Base-by-base conservation (phyloP, 2,797 vertebrate genomes). In the Micrastur ruficollis region DNA sequence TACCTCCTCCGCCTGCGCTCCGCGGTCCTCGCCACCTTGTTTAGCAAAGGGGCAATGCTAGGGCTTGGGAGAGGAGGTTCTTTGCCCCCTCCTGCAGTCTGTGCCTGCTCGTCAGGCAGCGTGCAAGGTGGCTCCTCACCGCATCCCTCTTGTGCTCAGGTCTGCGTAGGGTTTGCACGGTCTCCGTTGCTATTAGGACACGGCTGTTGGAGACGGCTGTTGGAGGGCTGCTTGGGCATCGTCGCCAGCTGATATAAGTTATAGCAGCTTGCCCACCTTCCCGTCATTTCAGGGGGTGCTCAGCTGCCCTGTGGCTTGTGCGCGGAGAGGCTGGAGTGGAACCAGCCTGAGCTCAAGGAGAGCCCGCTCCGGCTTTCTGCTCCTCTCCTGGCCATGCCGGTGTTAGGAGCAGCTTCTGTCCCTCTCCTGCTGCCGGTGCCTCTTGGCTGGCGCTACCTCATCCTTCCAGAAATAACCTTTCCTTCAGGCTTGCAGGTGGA, bases 401-500 rank as follows among this genome's bases (percentile, higher is more conserved):
- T 20, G 8, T 40, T 42, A 10, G 22, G 44, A 67, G 62, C 44
- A 65, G 32, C 63, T 40, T 31, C 71, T 3, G 4, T 36, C 26
- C 29, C 29, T 73, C 12, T 21, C 7, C 34, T 17, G 1, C 36
- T 75, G 36, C 42, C 3, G 6, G 17, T 31, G 56, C 27, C 44
- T 52, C 70, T 76, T 0, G 0, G 56, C 49, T 86, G 23, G 1
- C 0, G 0, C 42, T 76, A 34, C 25, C 7, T 4, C 6, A 1
- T 63, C 14, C 58, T 50, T 38, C 55, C 40, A 49, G 31, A 47
- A 89, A 47, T 9, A 18, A 16, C 29, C 29, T 81, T 67, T 6
- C 46, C 56, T 44, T 52, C 27, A 40, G 61, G 21, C 21, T 5
- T 27, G 31, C 25, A 53, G 22, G 7, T 53, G 65, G 59, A 86